Percentiles rank a stretch among this genome's conserved stretches.
These are phyloP conservation scores for Ichneumoninae sp. DNA, from an alignment of 2,888 invertebrate genomes.

Conservation along the genomic window DNA sequence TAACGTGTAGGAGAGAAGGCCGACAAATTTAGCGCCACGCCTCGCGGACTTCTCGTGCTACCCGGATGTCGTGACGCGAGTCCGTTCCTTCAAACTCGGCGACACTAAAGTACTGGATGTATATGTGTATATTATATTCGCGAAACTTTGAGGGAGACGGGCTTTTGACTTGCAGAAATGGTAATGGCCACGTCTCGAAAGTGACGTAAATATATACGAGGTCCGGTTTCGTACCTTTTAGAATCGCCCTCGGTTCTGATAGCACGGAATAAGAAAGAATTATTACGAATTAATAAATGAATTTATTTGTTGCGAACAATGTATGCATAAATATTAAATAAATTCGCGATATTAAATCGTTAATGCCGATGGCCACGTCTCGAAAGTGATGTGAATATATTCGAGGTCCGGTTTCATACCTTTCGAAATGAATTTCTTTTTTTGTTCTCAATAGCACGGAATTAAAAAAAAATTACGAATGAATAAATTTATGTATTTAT, in stretches of 20 bases:
- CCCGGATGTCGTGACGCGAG: constrained; percentile 53
- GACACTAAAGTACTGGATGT: background rate
- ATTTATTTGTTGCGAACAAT: too few relatives aligned
- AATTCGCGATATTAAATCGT: background rate
- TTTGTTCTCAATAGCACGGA: background rate
- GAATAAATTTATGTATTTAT: background rate
- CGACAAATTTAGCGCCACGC: constrained; percentile 47
- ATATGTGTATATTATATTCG: constrained; percentile 32
- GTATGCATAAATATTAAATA: too few relatives aligned
- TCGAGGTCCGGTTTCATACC: background rate
- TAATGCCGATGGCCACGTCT: background rate
- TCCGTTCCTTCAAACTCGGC: constrained; percentile 23
- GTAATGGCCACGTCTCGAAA: background rate
- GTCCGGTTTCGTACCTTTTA: background rate
- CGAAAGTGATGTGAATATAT: constrained; percentile 25
- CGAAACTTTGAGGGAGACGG: background rate
- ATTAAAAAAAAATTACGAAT: background rate
- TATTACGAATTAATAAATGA: too few relatives aligned
- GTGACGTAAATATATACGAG: constrained; percentile 29
- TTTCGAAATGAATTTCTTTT: background rate
- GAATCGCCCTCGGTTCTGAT: background rate
- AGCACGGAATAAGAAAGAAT: too few relatives aligned
- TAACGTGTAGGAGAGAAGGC: constrained; percentile 15
- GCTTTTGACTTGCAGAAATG: constrained; percentile 39
- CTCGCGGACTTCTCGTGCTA: constrained; percentile 32